Evolutionary conservation across 1,140 invertebrate genomes (phyloP), one percentile per base, ranked within the genome.

Genomic region (Antheraea pernyi): DNA sequence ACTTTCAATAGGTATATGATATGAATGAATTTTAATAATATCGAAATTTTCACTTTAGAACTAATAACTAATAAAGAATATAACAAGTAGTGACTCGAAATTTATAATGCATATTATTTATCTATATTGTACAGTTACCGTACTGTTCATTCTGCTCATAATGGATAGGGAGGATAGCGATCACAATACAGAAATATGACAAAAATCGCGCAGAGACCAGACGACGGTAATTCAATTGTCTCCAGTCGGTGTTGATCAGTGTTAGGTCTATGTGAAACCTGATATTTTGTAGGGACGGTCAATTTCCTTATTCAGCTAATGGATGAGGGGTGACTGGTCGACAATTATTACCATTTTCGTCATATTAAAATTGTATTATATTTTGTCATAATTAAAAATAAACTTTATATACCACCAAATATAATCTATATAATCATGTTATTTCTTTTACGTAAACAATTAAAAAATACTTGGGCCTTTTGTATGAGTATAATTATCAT

Each of bases 211-310:
- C 68, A 80, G 80, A 77, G 80, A 84, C 83, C 89, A 90, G 87
- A 89, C 85, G 88, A 81, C 82, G 80, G 73, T 88, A 91, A 91
- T 88, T 90, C 85, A 83, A 91, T 91, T 90, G 86, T 86, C 82
- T 76, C 83, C 82, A 76, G 82, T 88, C 87, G 78, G 82, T 83
- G 79, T 73, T 84, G 80, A 90, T 91, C 84, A 88, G 81, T 86
- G 87, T 88, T 87, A 85, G 84, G 77, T 75, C 85, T 83, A 84
- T 85, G 79, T 82, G 89, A 89, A 88, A 91, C 88, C 80, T 86
- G 88, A 91, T 91, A 91, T 91, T 88, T 88, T 81, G 83, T 74
- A 79, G 88, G 78, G 89, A 84, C 75, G 75, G 79, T 74, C 85
- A 91, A 89, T 89, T 85, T 87, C 83, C 82, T 83, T 80, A 67